A percentile compares a stretch with the other conserved stretches of the same genome.
Evolutionary conservation across 2,113 vertebrate genomes (phyloP).

Genomic region (Sardina pilchardus): DNA sequence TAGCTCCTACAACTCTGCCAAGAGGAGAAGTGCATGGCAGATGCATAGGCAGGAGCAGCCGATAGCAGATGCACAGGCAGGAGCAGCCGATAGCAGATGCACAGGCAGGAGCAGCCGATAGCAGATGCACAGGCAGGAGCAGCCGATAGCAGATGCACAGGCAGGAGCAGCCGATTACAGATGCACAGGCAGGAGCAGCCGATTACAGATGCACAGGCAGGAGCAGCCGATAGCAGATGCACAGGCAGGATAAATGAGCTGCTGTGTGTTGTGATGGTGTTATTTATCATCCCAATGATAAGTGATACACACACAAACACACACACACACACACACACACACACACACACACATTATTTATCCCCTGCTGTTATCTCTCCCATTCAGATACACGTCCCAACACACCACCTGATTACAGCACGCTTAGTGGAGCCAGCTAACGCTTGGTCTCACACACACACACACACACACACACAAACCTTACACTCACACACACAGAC

Average conservation of each 20-base stretch:
- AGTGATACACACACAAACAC: background rate
- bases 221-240: slow-evolving; percentile 50
- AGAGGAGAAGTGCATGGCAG: slow-evolving; percentile 51
- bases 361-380: slow-evolving; percentile 59
- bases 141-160: no score
- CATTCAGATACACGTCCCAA: slow-evolving; percentile 55
- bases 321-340: slow-evolving; percentile 54
- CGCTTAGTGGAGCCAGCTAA: no score
- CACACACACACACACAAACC: no score
- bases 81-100: no score
- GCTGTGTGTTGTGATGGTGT: slow-evolving; percentile 54
- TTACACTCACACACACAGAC: no score
- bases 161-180: no score
- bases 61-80: no score
- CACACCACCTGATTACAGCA: slow-evolving; percentile 36
- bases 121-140: no score
- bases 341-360: slow-evolving; percentile 17
- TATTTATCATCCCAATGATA: slow-evolving; percentile 59
- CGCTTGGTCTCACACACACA: no score
- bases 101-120: no score
- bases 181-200: no score
- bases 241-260: slow-evolving; percentile 52
- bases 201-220: slow-evolving; percentile 50
- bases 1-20: slow-evolving; percentile 48
- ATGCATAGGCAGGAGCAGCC: no score